These are phyloP conservation scores for Alsophila aescularia DNA, from an alignment of 2,888 invertebrate species.

Conservation along the genomic window DNA sequence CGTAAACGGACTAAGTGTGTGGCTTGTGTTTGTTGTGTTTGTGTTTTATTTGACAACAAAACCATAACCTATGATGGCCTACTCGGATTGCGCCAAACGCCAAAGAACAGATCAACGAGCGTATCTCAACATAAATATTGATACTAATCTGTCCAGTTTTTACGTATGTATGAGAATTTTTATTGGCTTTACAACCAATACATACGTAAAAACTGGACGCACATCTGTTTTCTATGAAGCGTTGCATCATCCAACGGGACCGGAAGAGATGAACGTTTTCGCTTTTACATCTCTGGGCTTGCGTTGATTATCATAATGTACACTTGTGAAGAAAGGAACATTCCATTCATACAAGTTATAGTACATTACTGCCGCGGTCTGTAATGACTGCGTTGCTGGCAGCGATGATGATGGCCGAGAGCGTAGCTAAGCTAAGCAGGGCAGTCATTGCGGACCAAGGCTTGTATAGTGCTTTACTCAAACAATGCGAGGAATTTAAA, in stretches of 20 bases:
- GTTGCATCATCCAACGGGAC: slow-evolving; percentile 47
- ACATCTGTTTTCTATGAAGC: slow-evolving; percentile 39
- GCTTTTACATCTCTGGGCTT: slow-evolving; percentile 44
- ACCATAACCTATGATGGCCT: not conserved
- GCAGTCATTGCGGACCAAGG: no score
- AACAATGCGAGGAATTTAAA: no score
- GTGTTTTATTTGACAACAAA: not conserved
- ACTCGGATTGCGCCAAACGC: not conserved
- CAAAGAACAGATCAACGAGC: slow-evolving; percentile 25
- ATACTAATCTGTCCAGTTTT: slow-evolving; percentile 44
- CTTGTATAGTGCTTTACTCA: no score
- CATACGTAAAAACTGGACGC: no score
- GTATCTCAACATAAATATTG: slow-evolving; percentile 40
- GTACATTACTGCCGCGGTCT: no score
- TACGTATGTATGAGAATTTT: slow-evolving; percentile 42
- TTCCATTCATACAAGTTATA: not conserved
- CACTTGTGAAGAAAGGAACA: slow-evolving; percentile 20
- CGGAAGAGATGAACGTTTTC: slow-evolving; percentile 51
- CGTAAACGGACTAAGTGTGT: no score
- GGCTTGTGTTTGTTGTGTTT: no score
- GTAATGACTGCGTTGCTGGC: no score
- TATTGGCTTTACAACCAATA: slow-evolving; percentile 38
- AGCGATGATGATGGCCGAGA: no score
- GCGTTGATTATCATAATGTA: slow-evolving; percentile 36
- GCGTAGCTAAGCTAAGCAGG: no score